A percentile compares a stretch with the other conserved stretches of the same genome.
Evolutionary conservation across 2,888 invertebrate species (phyloP).

Genomic region (Scaptomyza flava): DNA sequence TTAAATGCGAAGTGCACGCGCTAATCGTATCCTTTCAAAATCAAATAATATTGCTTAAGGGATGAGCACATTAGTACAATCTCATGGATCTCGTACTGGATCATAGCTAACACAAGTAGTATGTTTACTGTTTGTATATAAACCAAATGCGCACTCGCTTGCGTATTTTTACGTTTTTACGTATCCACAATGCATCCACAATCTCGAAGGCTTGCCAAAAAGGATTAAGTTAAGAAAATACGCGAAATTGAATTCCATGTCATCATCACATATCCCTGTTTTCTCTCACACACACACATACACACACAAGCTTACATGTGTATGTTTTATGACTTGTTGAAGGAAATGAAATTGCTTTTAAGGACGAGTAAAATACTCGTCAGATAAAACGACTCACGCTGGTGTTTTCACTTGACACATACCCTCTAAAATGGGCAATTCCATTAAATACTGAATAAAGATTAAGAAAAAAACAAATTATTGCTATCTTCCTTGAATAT

Average conservation of each 20-base stretch:
- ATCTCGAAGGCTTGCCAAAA: slow-evolving; percentile 49
- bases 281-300: background rate
- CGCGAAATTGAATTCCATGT: slow-evolving; percentile 73
- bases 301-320: slow-evolving; percentile 8
- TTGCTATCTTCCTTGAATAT: background rate
- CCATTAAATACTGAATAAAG: background rate
- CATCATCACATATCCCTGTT: slow-evolving; percentile 17
- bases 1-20: background rate
- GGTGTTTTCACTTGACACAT: slow-evolving; percentile 5
- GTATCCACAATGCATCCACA: slow-evolving; percentile 13
- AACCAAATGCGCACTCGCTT: slow-evolving; percentile 11
- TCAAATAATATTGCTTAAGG: slow-evolving; percentile 1
- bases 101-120: slow-evolving; percentile 11
- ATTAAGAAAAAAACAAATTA: background rate
- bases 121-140: slow-evolving; percentile 29
- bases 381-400: background rate
- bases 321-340: slow-evolving; percentile 54
- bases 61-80: slow-evolving; percentile 5
- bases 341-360: slow-evolving; percentile 69
- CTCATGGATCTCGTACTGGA: slow-evolving; percentile 7
- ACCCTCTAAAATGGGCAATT: slow-evolving; percentile 26
- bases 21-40: background rate
- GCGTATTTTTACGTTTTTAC: no score
- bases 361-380: slow-evolving; percentile 31
- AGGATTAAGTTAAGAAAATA: slow-evolving; percentile 67